Conservation (phyloP, 2,888 invertebrate species). For the Erebia aethiops region DNA sequence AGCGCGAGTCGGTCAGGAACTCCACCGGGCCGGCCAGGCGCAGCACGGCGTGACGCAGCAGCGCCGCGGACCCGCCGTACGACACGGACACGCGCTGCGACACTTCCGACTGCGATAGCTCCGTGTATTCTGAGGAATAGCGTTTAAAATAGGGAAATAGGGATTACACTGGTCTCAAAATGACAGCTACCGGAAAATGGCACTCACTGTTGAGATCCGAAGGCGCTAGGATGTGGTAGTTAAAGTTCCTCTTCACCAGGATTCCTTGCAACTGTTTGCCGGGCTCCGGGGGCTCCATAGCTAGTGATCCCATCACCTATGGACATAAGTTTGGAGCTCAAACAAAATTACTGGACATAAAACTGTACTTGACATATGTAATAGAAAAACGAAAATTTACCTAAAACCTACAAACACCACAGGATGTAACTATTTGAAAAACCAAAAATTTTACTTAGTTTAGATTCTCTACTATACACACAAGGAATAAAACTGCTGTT, state of each 20-base stretch:
- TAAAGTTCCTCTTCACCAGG: slow-evolving; percentile 98
- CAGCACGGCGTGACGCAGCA: slow-evolving; percentile 89
- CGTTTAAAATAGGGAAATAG: no score
- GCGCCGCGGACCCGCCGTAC: slow-evolving; percentile 89
- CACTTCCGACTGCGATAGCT: slow-evolving; percentile 96
- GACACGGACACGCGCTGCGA: slow-evolving; percentile 96
- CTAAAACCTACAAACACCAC: no score
- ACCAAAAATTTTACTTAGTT: no score
- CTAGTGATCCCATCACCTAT: slow-evolving; percentile 93
- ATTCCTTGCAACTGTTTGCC: slow-evolving; percentile 94
- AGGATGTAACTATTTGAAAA: no score
- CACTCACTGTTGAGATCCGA: slow-evolving; percentile 92
- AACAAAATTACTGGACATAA: background rate
- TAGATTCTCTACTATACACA: no score
- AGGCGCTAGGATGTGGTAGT: slow-evolving; percentile 97
- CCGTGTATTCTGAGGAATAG: slow-evolving; percentile 90
- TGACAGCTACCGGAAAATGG: no score
- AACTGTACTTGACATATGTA: background rate
- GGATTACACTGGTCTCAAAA: no score
- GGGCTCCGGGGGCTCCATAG: slow-evolving; percentile 90
- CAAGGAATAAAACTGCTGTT: no score
- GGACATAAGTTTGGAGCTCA: background rate
- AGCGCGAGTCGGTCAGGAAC: slow-evolving; percentile 85
- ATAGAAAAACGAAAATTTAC: no score
- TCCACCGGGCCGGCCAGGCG: slow-evolving; percentile 90